Conservation (phyloP, 1,140 invertebrate species). For the Ctenoplectra terminalis region DNA sequence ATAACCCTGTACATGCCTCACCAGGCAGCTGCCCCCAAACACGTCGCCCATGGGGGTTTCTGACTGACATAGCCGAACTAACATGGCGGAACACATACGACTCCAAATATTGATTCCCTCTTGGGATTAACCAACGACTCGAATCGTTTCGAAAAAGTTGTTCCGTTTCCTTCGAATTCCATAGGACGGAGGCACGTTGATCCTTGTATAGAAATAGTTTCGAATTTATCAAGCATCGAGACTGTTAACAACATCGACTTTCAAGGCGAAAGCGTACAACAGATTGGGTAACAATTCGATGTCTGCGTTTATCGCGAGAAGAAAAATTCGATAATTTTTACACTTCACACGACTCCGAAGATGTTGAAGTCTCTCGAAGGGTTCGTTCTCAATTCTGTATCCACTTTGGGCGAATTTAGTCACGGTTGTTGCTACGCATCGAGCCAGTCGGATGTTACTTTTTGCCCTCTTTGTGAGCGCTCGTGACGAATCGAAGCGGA, state of each 20-base stretch:
- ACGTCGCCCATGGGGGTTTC: constrained; percentile 73
- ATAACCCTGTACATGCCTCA: constrained; percentile 64
- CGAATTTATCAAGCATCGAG: no score
- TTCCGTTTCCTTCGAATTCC: constrained; percentile 9
- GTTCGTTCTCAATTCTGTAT: constrained; percentile 54
- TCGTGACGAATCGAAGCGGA: constrained; percentile 77
- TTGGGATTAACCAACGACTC: constrained; percentile 53
- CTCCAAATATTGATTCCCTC: constrained; percentile 82
- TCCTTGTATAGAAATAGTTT: no score
- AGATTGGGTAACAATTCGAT: no score
- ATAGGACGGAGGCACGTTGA: no score
- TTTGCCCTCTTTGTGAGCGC: constrained; percentile 50
- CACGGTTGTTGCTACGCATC: constrained; percentile 70
- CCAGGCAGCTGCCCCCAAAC: constrained; percentile 75
- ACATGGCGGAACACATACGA: constrained; percentile 77
- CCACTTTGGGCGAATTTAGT: constrained; percentile 66
- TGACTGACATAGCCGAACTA: constrained; percentile 69
- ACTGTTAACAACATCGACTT: no score
- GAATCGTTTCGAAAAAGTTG: constrained; percentile 33
- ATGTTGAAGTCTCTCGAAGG: background rate
- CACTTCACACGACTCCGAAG: constrained; percentile 2
- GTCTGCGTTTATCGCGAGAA: background rate
- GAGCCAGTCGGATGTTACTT: constrained; percentile 72
- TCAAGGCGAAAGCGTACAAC: no score
- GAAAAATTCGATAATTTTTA: constrained; percentile 19